These are phyloP conservation scores for Thamnophis sirtalis DNA, from an alignment of 2,113 vertebrate species.

Conservation along the genomic window DNA sequence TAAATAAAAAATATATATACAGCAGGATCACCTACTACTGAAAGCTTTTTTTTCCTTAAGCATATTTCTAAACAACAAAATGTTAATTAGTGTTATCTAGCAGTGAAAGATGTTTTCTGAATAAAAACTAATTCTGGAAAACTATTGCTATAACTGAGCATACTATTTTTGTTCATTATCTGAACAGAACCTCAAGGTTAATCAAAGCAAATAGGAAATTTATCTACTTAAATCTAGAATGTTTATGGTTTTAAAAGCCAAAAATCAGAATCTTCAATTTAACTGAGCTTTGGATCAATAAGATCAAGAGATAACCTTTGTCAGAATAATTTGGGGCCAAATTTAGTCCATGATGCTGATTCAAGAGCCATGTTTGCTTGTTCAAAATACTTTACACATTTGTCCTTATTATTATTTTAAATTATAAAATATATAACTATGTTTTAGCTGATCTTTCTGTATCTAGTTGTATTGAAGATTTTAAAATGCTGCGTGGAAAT, in stretches of 20 bases:
- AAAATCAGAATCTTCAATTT: neutral
- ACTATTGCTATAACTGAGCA: neutral
- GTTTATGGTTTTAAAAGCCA: neutral
- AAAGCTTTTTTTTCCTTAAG: neutral
- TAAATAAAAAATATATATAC: neutral
- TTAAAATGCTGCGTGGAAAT: neutral
- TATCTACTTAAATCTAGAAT: neutral
- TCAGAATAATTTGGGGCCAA: neutral
- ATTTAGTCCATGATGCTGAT: neutral
- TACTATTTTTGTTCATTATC: neutral
- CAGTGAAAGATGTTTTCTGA: neutral
- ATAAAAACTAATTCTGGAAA: neutral
- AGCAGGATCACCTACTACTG: neutral
- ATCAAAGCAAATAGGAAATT: neutral
- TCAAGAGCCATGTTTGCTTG: neutral
- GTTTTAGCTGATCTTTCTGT: neutral
- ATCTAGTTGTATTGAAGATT: neutral
- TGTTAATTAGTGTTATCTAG: neutral
- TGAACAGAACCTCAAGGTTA: neutral
- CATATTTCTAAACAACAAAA: neutral
- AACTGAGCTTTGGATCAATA: neutral
- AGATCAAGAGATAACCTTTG: neutral
- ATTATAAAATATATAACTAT: neutral
- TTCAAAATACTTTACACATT: neutral
- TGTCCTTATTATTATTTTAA: neutral